Conservation (phyloP, 2,113 vertebrate species). For the Nymphicus hollandicus region DNA sequence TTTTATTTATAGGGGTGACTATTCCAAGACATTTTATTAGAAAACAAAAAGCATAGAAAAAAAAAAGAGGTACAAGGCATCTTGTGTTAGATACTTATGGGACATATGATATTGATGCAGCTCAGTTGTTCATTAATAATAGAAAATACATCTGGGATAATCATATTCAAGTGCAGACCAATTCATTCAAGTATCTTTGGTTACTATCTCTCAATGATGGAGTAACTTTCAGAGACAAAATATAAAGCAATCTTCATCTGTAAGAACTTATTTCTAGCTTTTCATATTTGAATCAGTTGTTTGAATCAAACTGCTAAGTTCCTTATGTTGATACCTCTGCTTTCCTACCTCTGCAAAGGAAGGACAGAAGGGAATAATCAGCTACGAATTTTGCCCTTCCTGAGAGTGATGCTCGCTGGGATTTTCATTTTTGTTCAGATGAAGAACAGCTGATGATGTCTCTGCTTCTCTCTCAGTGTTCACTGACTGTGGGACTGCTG, state of each 20-base stretch:
- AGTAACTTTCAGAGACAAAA: conserved; percentile 49
- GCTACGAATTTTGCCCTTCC: neutral
- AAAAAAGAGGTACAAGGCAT: conserved; percentile 14
- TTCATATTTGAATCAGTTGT: neutral
- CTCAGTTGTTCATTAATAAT: neutral
- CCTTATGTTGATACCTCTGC: neutral
- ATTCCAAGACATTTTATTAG: neutral
- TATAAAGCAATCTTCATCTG: neutral
- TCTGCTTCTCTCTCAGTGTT: neutral
- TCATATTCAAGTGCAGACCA: conserved; percentile 39
- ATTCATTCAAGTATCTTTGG: conserved; percentile 65
- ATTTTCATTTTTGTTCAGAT: conserved; percentile 5
- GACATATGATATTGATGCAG: neutral
- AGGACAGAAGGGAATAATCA: neutral
- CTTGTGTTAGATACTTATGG: conserved; percentile 17
- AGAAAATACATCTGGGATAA: conserved; percentile 21
- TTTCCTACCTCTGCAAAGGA: neutral
- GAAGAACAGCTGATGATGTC: neutral
- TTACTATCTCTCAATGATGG: conserved; percentile 14
- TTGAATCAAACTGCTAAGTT: neutral
- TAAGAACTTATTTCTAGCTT: conserved; percentile 2
- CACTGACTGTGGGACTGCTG: neutral
- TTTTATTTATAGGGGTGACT: neutral
- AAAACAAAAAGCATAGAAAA: neutral
- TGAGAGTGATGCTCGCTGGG: neutral